Conservation (phyloP, 2,888 invertebrate genomes). For the Halictus ligatus region DNA sequence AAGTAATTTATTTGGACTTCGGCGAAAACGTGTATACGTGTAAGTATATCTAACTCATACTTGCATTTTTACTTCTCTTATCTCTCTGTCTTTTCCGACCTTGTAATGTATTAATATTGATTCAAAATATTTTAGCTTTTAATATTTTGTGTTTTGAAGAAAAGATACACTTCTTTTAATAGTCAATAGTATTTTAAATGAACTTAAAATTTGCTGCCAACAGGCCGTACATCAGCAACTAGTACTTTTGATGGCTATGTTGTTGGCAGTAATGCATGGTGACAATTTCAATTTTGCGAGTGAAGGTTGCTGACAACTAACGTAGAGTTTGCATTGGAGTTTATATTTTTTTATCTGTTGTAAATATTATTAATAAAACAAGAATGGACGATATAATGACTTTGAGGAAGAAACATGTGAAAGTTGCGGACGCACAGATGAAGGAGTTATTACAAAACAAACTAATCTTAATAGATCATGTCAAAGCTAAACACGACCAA, state of each 20-base stretch:
- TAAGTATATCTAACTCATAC: too few relatives aligned
- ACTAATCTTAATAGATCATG: conserved; percentile 15
- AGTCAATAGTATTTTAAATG: not conserved
- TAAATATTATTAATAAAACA: not conserved
- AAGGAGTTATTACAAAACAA: conserved; percentile 28
- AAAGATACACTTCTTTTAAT: not conserved
- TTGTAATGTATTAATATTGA: not conserved
- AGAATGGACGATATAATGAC: conserved; percentile 42
- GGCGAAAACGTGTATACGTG: not conserved
- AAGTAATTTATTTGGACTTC: not conserved
- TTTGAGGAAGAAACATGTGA: conserved; percentile 31
- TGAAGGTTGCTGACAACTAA: not conserved
- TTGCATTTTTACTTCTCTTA: not conserved
- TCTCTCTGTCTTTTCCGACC: not conserved
- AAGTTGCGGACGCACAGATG: conserved; percentile 20
- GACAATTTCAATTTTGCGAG: conserved; percentile 17
- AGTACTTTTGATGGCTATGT: not conserved
- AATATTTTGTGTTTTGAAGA: not conserved
- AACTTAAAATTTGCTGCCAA: not conserved
- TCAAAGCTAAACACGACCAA: conserved; percentile 28
- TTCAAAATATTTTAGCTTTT: not conserved
- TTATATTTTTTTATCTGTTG: not conserved
- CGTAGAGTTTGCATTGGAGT: not conserved
- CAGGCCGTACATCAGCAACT: not conserved
- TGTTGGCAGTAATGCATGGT: conserved; percentile 24